Evolutionary conservation across 2,797 vertebrate genomes (phyloP).

Genomic region (Siniperca undulata): DNA sequence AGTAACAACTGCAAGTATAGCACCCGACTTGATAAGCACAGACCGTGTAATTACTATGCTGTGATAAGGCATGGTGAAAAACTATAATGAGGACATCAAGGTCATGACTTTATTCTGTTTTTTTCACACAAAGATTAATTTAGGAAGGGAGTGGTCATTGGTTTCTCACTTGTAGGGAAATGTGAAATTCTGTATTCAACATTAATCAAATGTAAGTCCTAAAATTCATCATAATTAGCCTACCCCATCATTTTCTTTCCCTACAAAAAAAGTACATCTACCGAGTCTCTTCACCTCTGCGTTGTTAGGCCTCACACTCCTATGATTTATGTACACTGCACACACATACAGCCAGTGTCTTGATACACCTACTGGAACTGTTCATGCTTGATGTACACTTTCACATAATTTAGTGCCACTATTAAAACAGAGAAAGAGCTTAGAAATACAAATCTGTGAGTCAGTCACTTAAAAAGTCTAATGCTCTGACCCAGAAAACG

Average conservation of each 20-base stretch:
- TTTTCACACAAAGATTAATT: background rate
- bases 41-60: background rate
- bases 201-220: constrained; percentile 26
- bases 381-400: background rate
- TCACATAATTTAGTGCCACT: background rate
- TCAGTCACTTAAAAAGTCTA: background rate
- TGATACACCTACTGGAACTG: background rate
- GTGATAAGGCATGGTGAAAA: background rate
- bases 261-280: background rate
- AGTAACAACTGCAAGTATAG: background rate
- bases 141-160: background rate
- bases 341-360: background rate
- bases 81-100: background rate
- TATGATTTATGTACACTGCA: constrained; percentile 8
- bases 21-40: constrained; percentile 7
- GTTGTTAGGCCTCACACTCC: background rate
- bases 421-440: background rate
- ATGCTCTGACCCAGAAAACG: background rate
- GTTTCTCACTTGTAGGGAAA: constrained; percentile 4
- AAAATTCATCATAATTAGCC: constrained; percentile 34
- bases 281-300: background rate
- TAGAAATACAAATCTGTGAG: background rate
- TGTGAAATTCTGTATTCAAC: constrained; percentile 21
- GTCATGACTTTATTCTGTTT: background rate
- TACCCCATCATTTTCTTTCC: background rate